Conservation (phyloP, 1,140 invertebrate species). For the Musca domestica region DNA sequence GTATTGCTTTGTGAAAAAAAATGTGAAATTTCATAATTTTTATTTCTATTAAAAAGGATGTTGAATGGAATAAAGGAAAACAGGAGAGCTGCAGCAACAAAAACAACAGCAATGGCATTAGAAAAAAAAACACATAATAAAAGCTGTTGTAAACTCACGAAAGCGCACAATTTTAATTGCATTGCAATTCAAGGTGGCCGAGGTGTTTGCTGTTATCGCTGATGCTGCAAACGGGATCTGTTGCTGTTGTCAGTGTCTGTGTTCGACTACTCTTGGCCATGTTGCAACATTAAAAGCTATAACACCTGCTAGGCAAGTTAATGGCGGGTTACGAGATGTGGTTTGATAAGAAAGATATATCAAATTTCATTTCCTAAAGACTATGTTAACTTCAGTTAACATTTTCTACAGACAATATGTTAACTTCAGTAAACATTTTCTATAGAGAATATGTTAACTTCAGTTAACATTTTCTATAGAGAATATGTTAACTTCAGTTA, state of each 20-base stretch:
- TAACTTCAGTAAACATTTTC: too few species aligned
- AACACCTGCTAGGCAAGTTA: neutral
- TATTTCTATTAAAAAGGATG: constrained; percentile 11
- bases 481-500: too few species aligned
- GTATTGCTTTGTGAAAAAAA: neutral
- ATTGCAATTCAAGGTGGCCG: constrained; percentile 19
- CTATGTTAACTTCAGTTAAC: too few species aligned
- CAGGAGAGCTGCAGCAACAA: neutral
- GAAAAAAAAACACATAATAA: neutral
- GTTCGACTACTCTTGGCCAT: neutral
- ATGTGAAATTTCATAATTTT: neutral
- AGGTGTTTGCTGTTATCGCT: neutral
- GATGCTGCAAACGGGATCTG: neutral
- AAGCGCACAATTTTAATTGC: constrained; percentile 27
- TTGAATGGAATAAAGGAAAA: neutral
- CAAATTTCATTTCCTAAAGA: too few species aligned
- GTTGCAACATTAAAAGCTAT: neutral
- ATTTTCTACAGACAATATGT: too few species aligned
- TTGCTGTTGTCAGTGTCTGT: neutral
- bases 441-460: too few species aligned
- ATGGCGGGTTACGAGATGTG: neutral
- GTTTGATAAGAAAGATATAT: neutral
- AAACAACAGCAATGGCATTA: neutral
- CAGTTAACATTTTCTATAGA: too few species aligned
- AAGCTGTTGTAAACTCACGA: constrained; percentile 11